Conservation (phyloP, 2,888 invertebrate genomes). For the Arrhopalites spinosus region DNA sequence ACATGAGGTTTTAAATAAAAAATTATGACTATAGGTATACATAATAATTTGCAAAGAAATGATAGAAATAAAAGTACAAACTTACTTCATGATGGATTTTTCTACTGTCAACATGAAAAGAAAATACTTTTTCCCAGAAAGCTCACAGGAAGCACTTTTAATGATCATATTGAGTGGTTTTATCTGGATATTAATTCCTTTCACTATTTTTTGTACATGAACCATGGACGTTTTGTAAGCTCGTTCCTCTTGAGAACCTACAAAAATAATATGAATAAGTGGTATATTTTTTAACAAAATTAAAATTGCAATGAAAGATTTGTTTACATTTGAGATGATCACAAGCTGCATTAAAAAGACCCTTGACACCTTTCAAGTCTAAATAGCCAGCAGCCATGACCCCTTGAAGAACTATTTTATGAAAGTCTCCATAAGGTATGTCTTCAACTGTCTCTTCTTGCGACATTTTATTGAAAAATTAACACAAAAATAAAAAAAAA, state of each 20-base stretch:
- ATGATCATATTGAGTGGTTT: conserved; percentile 50
- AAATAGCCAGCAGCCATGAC: conserved; percentile 52
- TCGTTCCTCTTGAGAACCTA: conserved; percentile 33
- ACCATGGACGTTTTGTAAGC: conserved; percentile 40
- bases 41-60: neutral
- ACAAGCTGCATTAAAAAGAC: conserved; percentile 41
- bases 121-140: conserved; percentile 52
- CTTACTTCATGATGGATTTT: conserved; percentile 52
- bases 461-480: conserved; percentile 8
- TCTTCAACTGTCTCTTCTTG: neutral
- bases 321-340: conserved; percentile 26
- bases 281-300: too few relatives aligned
- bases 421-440: conserved; percentile 44
- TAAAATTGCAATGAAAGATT: too few relatives aligned
- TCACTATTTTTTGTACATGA: conserved; percentile 49
- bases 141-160: conserved; percentile 50
- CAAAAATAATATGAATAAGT: neutral
- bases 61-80: neutral
- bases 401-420: conserved; percentile 53
- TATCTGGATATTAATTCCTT: conserved; percentile 51
- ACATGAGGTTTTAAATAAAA: too few relatives aligned
- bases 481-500: too few relatives aligned
- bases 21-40: neutral
- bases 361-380: conserved; percentile 52
- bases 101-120: conserved; percentile 52